A percentile compares a stretch with the other conserved stretches of the same genome.
phyloP scores from a whole-genome alignment of 64 coral and sea anemone species.

The Montipora foliosa region DNA sequence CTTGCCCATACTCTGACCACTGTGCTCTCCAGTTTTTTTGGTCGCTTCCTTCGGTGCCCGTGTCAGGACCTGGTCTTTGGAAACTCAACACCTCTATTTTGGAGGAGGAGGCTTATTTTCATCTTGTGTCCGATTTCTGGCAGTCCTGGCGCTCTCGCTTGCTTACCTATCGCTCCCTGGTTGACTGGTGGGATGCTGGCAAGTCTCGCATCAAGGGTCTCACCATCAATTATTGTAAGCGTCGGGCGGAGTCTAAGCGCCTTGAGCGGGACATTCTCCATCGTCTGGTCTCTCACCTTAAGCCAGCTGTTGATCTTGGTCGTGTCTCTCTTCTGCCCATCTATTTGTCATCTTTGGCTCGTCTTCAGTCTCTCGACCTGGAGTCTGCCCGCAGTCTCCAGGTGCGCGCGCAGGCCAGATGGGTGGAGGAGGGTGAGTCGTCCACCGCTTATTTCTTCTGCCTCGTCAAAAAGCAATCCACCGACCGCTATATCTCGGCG shows the following conservation, averaged over 20 bases:
- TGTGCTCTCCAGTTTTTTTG: background rate
- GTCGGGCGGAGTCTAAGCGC: background rate
- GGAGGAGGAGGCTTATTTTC: background rate
- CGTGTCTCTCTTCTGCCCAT: no score
- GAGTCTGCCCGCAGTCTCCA: background rate
- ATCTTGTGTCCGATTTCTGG: background rate
- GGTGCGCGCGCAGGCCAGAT: background rate
- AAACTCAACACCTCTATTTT: slow-evolving; percentile 17
- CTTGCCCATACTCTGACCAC: slow-evolving; percentile 55
- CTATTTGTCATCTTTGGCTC: no score
- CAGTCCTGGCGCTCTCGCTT: background rate
- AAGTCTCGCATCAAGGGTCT: background rate
- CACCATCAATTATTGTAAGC: background rate
- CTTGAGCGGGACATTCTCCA: no score
- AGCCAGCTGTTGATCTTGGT: no score
- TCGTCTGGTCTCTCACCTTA: no score
- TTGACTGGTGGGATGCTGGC: background rate
- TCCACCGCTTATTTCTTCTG: slow-evolving; percentile 41
- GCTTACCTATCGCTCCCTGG: fast-evolving
- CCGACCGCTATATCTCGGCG: background rate
- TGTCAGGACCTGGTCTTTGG: slow-evolving; percentile 18
- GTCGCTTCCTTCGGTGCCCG: background rate
- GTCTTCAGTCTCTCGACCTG: background rate
- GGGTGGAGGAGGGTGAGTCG: slow-evolving; percentile 50
- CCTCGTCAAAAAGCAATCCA: background rate